Evolutionary conservation across 2,888 invertebrate species (phyloP).

Genomic region (Drosophila setosimentum): DNA sequence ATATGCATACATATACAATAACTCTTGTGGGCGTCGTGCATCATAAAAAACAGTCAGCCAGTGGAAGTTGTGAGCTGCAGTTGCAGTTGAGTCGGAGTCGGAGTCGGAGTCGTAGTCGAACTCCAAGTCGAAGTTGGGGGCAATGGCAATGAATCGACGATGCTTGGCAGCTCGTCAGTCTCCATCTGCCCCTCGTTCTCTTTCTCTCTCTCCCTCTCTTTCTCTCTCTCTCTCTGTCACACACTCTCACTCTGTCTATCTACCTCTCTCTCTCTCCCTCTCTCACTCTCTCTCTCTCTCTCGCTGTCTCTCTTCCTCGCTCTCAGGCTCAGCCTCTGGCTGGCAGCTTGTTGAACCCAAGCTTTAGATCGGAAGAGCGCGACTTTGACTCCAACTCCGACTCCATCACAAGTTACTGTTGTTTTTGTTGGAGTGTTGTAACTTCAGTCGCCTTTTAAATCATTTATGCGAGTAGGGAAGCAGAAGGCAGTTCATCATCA

Average conservation of each 20-base stretch:
- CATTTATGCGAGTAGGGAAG: slow-evolving; percentile 72
- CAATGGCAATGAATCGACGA: slow-evolving; percentile 19
- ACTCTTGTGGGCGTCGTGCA: slow-evolving; percentile 79
- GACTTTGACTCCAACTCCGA: slow-evolving; percentile 13
- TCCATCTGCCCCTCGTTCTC: background rate
- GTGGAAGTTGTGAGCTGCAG: slow-evolving; percentile 40
- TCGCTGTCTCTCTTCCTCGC: background rate
- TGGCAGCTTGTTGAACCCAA: slow-evolving; percentile 50
- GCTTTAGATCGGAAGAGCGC: slow-evolving; percentile 39
- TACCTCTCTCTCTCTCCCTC: background rate
- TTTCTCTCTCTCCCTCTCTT: background rate
- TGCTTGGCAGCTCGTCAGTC: slow-evolving; percentile 26
- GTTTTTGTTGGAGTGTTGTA: slow-evolving; percentile 15
- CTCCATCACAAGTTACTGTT: slow-evolving; percentile 41
- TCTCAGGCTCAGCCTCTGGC: slow-evolving; percentile 7
- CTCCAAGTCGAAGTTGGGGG: slow-evolving; percentile 7
- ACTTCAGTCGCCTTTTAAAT: slow-evolving; percentile 68
- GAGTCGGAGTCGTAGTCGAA: slow-evolving; percentile 12
- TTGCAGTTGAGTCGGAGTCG: slow-evolving; percentile 37
- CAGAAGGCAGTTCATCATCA: slow-evolving; percentile 76
- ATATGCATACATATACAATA: slow-evolving; percentile 40
- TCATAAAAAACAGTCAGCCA: slow-evolving; percentile 73
- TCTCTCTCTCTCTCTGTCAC: background rate
- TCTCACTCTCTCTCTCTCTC: background rate
- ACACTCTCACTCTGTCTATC: background rate